phyloP scores from a whole-genome alignment of 2,113 vertebrate genomes.

The Tyto alba region DNA sequence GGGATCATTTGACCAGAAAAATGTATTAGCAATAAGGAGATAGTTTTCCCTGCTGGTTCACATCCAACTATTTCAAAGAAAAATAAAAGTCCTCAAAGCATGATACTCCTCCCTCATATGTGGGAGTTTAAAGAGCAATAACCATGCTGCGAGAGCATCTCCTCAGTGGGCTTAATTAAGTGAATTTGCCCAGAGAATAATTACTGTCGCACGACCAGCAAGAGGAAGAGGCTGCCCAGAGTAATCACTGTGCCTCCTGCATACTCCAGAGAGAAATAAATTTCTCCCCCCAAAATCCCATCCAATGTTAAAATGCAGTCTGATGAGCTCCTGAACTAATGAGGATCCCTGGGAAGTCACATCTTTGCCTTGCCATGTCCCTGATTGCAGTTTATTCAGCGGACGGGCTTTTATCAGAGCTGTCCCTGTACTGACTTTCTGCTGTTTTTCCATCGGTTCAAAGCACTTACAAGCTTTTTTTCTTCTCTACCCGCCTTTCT shows the following conservation, averaged over 20 bases:
- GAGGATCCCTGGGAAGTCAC: not conserved
- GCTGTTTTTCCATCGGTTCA: not conserved
- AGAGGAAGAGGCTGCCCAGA: not conserved
- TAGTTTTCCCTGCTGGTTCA: not conserved
- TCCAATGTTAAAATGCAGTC: not conserved
- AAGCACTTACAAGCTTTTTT: not conserved
- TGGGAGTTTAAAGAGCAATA: not conserved
- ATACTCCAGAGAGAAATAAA: not conserved
- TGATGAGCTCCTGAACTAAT: not conserved
- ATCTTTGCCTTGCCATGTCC: fast-evolving
- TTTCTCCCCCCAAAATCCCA: not conserved
- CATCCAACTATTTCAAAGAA: not conserved
- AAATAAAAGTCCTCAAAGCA: not conserved
- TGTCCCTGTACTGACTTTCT: not conserved
- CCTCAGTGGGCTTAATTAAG: not conserved
- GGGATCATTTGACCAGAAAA: not conserved
- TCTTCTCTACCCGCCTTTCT: not conserved
- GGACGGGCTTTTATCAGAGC: not conserved
- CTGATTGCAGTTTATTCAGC: not conserved
- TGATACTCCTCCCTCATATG: not conserved
- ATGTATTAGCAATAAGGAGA: not conserved
- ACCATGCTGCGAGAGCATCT: not conserved
- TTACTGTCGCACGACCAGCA: not conserved
- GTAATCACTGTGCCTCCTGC: not conserved
- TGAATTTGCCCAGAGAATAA: not conserved